phyloP scores from a whole-genome alignment of 2,888 invertebrate genomes.

The Schrankia costaestrigalis region DNA sequence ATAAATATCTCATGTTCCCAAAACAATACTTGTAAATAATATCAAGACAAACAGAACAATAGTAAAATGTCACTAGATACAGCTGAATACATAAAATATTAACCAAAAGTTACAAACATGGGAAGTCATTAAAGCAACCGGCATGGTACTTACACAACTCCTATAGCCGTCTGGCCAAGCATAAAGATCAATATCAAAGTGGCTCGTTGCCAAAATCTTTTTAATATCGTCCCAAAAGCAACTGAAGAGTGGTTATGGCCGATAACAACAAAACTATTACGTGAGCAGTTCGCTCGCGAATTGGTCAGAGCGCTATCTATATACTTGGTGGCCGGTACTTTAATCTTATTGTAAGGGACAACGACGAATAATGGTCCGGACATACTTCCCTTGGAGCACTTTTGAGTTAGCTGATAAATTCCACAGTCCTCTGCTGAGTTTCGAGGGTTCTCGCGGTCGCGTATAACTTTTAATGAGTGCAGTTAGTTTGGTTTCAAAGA shows the following conservation, averaged over 20 bases:
- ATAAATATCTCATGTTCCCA: too few species aligned
- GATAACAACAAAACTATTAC: conserved; percentile 79
- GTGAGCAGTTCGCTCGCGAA: conserved; percentile 63
- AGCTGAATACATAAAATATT: conserved; percentile 63
- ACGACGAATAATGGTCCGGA: conserved; percentile 63
- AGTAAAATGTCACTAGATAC: conserved; percentile 50
- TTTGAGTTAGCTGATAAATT: conserved; percentile 69
- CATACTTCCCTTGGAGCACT: conserved; percentile 62
- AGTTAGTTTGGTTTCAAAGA: conserved; percentile 61
- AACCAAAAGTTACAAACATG: conserved; percentile 70
- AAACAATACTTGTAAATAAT: conserved; percentile 25
- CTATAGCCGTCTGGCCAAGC: conserved; percentile 75
- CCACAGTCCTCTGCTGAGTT: conserved; percentile 52
- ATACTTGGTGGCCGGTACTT: conserved; percentile 55
- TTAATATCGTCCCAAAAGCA: conserved; percentile 75
- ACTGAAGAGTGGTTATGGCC: conserved; percentile 70
- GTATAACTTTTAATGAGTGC: conserved; percentile 72
- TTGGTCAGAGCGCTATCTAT: conserved; percentile 59
- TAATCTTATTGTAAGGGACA: conserved; percentile 73
- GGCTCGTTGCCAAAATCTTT: conserved; percentile 78
- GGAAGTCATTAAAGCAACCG: conserved; percentile 76
- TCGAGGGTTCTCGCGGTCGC: conserved; percentile 58
- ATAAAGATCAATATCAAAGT: conserved; percentile 78
- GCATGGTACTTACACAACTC: conserved; percentile 69
- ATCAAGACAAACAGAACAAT: conserved; percentile 47